phyloP scores from a whole-genome alignment of 2,797 vertebrate species.

The Hipposideros larvatus region DNA sequence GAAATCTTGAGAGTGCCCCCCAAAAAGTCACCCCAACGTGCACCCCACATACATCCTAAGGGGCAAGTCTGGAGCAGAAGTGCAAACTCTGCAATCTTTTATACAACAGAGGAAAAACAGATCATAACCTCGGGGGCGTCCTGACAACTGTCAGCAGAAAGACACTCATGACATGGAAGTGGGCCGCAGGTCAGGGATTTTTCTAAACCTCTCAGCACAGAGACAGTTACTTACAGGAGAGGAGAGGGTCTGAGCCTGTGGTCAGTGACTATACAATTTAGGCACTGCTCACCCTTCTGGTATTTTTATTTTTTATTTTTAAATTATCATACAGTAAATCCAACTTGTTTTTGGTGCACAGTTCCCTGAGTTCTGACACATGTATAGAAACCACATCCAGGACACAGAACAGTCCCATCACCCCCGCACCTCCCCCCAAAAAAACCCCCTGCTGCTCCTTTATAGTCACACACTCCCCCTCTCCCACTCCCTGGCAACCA shows the following conservation, averaged over 20 bases:
- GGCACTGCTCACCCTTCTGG: not conserved
- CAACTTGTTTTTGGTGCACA: not conserved
- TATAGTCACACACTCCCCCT: too few relatives aligned
- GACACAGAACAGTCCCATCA: not conserved
- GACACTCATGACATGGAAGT: fast-evolving
- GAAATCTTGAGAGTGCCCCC: not conserved
- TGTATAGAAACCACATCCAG: not conserved
- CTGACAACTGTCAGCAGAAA: not conserved
- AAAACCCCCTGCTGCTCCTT: not conserved
- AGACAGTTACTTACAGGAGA: not conserved
- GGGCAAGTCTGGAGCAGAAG: not conserved
- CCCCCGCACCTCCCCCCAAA: not conserved
- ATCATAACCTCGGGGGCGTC: not conserved
- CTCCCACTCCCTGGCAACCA: constrained; percentile 14
- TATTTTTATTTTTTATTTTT: not conserved
- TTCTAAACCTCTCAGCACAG: not conserved
- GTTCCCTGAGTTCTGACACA: not conserved
- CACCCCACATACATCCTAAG: not conserved
- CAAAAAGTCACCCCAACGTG: not conserved
- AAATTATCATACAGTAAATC: not conserved
- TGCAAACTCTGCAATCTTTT: not conserved
- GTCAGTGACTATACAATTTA: not conserved
- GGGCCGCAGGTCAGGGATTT: not conserved
- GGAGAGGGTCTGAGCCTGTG: not conserved
- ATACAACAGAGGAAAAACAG: not conserved